phyloP scores from a whole-genome alignment of 2,113 vertebrate genomes.

The Trachemys scripta region DNA sequence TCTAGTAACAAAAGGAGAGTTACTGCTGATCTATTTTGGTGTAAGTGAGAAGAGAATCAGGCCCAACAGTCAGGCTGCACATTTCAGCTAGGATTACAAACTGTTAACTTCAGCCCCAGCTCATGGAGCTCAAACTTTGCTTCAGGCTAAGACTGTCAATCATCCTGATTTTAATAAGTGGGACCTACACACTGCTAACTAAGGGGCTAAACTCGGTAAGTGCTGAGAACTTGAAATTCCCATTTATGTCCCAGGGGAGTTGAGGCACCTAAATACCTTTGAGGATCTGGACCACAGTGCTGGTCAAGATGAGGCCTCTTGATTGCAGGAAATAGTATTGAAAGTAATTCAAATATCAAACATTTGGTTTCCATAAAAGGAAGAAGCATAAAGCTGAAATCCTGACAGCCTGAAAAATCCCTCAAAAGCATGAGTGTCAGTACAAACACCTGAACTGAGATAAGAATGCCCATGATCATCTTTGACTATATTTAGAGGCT shows the following conservation, averaged over 20 bases:
- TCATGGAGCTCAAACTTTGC: not conserved
- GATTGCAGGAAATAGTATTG: conserved; percentile 43
- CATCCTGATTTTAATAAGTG: not conserved
- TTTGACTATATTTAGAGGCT: not conserved
- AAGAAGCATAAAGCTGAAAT: not conserved
- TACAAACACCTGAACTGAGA: not conserved
- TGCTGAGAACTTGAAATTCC: not conserved
- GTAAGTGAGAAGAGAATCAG: not conserved
- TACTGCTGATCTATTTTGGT: not conserved
- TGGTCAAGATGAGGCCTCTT: not conserved
- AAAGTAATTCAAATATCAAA: conserved; percentile 52
- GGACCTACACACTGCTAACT: not conserved
- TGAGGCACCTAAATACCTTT: not conserved
- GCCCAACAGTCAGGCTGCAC: not conserved
- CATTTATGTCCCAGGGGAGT: not conserved
- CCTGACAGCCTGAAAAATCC: not conserved
- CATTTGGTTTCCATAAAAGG: conserved; percentile 49
- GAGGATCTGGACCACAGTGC: conserved; percentile 1
- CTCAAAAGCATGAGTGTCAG: not conserved
- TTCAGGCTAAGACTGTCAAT: not conserved
- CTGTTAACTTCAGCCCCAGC: not conserved
- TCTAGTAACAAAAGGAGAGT: not conserved
- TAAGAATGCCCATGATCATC: not conserved
- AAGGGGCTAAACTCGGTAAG: not conserved
- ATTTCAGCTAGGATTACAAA: not conserved